Percentiles rank a stretch among this genome's conserved stretches.
phyloP scores from a whole-genome alignment of 1,140 invertebrate species.

The Zaprionus tsacasi region DNA sequence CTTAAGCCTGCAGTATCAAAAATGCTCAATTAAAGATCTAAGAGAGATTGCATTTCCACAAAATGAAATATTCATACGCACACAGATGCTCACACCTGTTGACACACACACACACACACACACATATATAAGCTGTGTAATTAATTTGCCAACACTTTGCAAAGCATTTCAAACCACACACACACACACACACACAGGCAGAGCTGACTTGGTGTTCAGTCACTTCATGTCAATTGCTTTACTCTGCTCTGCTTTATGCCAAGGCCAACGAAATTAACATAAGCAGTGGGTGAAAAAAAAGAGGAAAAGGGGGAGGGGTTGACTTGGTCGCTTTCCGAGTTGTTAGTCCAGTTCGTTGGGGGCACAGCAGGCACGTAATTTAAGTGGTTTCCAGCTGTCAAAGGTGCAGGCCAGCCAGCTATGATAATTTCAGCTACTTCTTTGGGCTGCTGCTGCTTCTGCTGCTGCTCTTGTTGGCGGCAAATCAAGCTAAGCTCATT shows the following conservation, averaged over 20 bases:
- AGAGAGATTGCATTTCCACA: background rate
- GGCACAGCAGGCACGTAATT: constrained; percentile 75
- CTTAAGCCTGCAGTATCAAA: background rate
- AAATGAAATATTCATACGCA: background rate
- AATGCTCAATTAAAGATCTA: background rate
- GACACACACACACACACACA: constrained; percentile 21
- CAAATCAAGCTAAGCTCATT: constrained; percentile 58
- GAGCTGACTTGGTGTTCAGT: constrained; percentile 36
- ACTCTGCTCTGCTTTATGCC: constrained; percentile 45
- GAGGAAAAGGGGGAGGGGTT: background rate
- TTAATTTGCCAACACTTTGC: constrained; percentile 58
- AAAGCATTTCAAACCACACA: constrained; percentile 33
- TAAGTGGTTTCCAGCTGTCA: constrained; percentile 82
- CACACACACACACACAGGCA: constrained; percentile 23
- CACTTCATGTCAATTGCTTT: constrained; percentile 74
- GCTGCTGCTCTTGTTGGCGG: constrained; percentile 25
- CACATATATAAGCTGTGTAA: constrained; percentile 10
- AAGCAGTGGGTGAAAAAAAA: constrained; percentile 49
- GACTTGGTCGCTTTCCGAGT: constrained; percentile 10
- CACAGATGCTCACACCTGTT: constrained; percentile 43
- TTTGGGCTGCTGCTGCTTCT: constrained; percentile 4
- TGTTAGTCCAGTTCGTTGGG: constrained; percentile 27
- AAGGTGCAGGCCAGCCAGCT: constrained; percentile 54
- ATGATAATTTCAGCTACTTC: constrained; percentile 55
- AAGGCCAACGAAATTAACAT: constrained; percentile 75